These are phyloP conservation scores for Paguma larvata DNA, from an alignment of 2,797 vertebrate genomes.

Conservation along the genomic window DNA sequence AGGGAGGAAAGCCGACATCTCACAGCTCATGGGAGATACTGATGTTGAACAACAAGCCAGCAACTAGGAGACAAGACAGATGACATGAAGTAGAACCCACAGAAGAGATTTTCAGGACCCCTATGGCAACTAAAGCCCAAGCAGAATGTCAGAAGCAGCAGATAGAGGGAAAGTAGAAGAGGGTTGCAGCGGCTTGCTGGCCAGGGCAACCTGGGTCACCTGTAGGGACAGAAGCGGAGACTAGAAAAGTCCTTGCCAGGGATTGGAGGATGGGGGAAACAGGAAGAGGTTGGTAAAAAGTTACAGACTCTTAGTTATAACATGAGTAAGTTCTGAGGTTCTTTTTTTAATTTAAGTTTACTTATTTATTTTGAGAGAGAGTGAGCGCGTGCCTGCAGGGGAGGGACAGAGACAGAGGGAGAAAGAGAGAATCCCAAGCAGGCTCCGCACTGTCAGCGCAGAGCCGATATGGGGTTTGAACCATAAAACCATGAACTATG, in stretches of 20 bases:
- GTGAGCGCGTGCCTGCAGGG: too few species aligned
- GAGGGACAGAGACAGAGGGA: too few species aligned
- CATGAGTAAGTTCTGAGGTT: not conserved
- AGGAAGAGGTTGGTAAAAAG: not conserved
- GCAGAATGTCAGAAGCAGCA: not conserved
- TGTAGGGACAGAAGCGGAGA: not conserved
- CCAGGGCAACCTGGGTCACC: not conserved
- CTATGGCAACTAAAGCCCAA: not conserved
- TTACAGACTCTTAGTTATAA: not conserved
- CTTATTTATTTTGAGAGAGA: too few species aligned
- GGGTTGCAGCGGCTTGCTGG: not conserved
- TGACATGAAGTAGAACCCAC: not conserved
- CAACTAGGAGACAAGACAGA: not conserved
- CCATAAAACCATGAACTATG: too few species aligned
- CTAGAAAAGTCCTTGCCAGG: not conserved
- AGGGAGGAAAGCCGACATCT: not conserved
- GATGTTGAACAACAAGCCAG: not conserved
- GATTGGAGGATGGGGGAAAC: not conserved
- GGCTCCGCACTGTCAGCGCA: too few species aligned
- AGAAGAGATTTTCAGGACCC: not conserved
- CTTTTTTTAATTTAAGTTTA: too few species aligned
- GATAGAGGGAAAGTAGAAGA: not conserved
- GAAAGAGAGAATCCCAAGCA: too few species aligned
- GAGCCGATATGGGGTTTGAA: too few species aligned
- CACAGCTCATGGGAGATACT: not conserved